These are phyloP conservation scores for Crotalus horridus DNA, from an alignment of 2,113 vertebrate species.

Conservation along the genomic window DNA sequence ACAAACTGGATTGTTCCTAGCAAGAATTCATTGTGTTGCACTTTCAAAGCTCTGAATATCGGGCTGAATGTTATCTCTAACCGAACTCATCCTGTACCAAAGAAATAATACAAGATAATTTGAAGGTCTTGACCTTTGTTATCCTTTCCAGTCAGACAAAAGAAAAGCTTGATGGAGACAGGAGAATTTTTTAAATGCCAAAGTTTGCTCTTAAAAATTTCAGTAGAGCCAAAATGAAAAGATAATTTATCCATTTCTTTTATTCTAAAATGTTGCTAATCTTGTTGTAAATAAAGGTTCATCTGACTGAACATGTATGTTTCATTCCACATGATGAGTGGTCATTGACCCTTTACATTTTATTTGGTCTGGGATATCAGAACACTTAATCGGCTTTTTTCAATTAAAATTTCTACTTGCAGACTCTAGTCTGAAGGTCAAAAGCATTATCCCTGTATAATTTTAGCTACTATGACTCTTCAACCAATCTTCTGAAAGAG, in stretches of 20 bases:
- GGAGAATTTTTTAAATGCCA: background rate
- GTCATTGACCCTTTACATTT: constrained; percentile 16
- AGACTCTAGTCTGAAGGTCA: background rate
- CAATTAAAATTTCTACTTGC: background rate
- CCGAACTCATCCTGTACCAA: constrained; percentile 18
- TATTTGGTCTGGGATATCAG: background rate
- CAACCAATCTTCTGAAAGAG: background rate
- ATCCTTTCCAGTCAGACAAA: constrained; percentile 2
- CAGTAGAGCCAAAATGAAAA: rapidly evolving
- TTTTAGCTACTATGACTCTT: background rate
- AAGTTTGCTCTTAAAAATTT: background rate
- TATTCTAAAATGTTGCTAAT: background rate
- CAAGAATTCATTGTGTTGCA: background rate
- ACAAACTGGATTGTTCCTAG: constrained; percentile 14
- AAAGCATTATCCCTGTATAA: background rate
- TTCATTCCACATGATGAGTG: background rate
- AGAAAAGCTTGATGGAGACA: background rate
- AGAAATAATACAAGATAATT: constrained; percentile 17
- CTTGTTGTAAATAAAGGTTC: background rate
- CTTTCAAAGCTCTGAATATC: background rate
- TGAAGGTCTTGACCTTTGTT: background rate
- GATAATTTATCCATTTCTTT: background rate
- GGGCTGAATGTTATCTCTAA: constrained; percentile 5
- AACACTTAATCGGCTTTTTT: background rate
- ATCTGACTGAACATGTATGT: background rate